Base-by-base conservation (phyloP, 2,113 vertebrate genomes). In the Chlorocebus sabaeus region DNA sequence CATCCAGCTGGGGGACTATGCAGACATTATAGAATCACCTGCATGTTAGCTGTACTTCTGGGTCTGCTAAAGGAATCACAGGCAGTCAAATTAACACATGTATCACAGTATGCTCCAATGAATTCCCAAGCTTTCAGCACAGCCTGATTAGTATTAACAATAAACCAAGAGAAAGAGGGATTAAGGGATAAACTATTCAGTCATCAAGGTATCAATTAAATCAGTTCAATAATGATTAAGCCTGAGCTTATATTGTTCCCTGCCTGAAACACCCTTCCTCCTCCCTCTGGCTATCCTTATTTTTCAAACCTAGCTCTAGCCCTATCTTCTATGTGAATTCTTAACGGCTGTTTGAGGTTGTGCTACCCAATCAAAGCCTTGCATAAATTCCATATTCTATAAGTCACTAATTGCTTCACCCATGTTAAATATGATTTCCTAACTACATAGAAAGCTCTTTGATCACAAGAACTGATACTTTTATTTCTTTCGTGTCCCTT, bases 101-200 rank as follows among this genome's bases (percentile, higher is more conserved):
- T 94, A 95, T 94, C 84, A 95, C 35, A 90, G 35, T 84, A 48
- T 80, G 35, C n/a, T 93, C 30, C 79, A 94, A 64, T 57, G 75
- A 97, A 72, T 92, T 43, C 3, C 5, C 6, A 38, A n/a, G 50
- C 1, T 90, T 89, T 96, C 79, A 76, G 76, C 70, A n/a, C 27
- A 94, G 93, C 82, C 38, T 97, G 57, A 57, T 72, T 57, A 95
- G 73, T 52, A 97, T 85, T 91, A 67, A 88, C 61, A 61, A 12
- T 57, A 93, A 92, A 67, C 38, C 40, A 95, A 91, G 87, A 70
- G 3, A 72, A 88, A 73, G 20, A 75, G 32, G 16, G 14, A 89
- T 83, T 94, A 92, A 93, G 48, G 57, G 68, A 72, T 79, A 90
- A 96, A 81, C 70, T 85, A 40, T 61, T 98, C 92, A 93, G 59